phyloP scores from a whole-genome alignment of 1,140 invertebrate species.

The Procambarus clarkii region DNA sequence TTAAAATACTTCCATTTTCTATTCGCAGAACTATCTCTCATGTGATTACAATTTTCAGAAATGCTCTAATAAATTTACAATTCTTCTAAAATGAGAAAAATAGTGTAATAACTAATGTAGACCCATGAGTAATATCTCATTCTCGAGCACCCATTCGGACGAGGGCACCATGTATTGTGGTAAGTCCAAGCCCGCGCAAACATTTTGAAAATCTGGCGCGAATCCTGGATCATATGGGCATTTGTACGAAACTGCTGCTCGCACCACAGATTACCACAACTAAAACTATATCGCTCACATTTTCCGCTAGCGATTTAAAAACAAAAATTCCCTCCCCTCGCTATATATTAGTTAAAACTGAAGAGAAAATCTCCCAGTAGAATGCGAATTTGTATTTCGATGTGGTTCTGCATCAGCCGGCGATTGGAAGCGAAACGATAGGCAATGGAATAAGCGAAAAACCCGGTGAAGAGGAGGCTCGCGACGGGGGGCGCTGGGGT shows the following conservation, averaged over 20 bases:
- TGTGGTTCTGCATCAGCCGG: too few relatives aligned
- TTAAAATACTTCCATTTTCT: neutral
- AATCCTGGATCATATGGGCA: slow-evolving; percentile 68
- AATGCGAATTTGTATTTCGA: too few relatives aligned
- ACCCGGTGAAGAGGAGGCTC: neutral
- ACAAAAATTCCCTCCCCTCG: too few relatives aligned
- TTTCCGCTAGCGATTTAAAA: too few relatives aligned
- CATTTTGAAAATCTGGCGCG: slow-evolving; percentile 70
- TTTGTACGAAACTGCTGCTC: slow-evolving; percentile 49
- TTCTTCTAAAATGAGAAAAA: neutral
- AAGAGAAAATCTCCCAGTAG: too few relatives aligned
- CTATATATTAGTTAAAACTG: too few relatives aligned
- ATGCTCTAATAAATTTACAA: neutral
- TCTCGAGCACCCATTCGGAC: slow-evolving; percentile 35
- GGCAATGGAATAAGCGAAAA: slow-evolving; percentile 39
- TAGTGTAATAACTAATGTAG: neutral
- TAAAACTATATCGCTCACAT: neutral
- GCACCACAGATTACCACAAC: neutral
- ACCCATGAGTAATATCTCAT: neutral
- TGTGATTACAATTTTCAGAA: too few relatives aligned
- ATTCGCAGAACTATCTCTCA: too few relatives aligned
- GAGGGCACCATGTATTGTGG: slow-evolving; percentile 61
- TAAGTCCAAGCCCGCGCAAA: slow-evolving; percentile 67
- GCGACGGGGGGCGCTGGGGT: slow-evolving; percentile 16
- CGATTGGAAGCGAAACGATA: neutral